phyloP scores from a whole-genome alignment of 2,113 vertebrate species.

The Stegostoma tigrinum region DNA sequence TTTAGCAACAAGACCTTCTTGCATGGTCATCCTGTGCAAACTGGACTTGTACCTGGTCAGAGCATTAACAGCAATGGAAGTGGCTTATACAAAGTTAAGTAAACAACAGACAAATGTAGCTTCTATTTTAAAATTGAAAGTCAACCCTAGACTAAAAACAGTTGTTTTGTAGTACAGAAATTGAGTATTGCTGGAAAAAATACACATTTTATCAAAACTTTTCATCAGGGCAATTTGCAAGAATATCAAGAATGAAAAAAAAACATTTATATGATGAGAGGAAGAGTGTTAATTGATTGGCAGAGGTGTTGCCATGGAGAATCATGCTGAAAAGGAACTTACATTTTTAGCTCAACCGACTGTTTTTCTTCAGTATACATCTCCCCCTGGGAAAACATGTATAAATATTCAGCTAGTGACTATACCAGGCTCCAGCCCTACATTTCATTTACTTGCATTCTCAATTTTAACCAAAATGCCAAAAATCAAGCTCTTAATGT shows the following conservation, averaged over 20 bases:
- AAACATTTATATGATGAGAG: too few relatives aligned
- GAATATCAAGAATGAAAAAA: too few relatives aligned
- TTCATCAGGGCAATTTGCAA: too few relatives aligned
- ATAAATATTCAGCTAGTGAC: neutral
- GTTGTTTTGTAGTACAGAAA: too few relatives aligned
- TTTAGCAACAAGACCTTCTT: slow-evolving; percentile 57
- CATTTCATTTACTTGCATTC: neutral
- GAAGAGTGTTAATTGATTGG: too few relatives aligned
- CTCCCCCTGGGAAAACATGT: neutral
- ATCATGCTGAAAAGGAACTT: neutral
- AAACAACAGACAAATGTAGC: neutral
- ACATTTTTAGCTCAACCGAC: neutral
- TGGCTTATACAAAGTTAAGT: neutral
- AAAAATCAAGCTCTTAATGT: neutral
- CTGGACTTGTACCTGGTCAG: slow-evolving; percentile 59
- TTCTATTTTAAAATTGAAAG: neutral
- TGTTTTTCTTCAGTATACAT: neutral
- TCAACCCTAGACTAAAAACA: neutral
- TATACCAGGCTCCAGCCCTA: too few relatives aligned
- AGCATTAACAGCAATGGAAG: neutral
- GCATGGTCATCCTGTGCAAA: slow-evolving; percentile 62
- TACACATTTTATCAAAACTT: too few relatives aligned
- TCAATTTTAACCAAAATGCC: neutral
- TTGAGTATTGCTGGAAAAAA: too few relatives aligned
- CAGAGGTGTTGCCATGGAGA: too few relatives aligned